Evolutionary conservation across 2,113 vertebrate species (phyloP), one percentile per base, ranked within the genome.

Genomic region (Mobula birostris): DNA sequence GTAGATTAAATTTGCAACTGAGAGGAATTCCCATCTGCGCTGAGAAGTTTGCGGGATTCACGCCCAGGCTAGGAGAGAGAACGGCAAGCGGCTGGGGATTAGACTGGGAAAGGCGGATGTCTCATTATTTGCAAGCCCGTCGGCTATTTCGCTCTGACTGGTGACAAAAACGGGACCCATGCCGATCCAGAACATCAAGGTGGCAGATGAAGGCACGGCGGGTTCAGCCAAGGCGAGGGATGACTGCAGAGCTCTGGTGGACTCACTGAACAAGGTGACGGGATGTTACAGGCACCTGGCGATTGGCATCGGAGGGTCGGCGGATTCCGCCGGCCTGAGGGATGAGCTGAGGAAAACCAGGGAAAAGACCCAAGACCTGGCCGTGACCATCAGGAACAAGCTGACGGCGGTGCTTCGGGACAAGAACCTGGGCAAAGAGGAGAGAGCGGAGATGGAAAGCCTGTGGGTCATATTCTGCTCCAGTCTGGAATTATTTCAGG

Each of bases 381-480:
- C 96, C 0, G 29, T 76, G 91, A 94, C 95, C 94, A 95, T 95
- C 95, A 95, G 96, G 21, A 94, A 94, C 27, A 96, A 96, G 36
- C 95, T 98, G 72, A 98, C 97, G 70, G 92, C 95, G 11, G 95
- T 95, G 19, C 97, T 98, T 27, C 95, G 97, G 70, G 96, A 98
- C 95, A 97, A 96, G 94, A 95, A 95, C 88, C 95, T 98, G 90
- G 95, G 96, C 0, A 95, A 95, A 68, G 96, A 96, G 63, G 95
- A 97, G 78, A 96, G 97, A 0, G 96, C 94, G 94, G 96, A 97
- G 95, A 95, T 96, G 94, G 97, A 98, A 95, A 96, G 97, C 76
- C 97, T 97, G 15, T 98, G 97, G 97, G 97, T 98, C 94, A 95
- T 96, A 93, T 98, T 98, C 96, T 97, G 97, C 94, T 97, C 96